phyloP scores from a whole-genome alignment of 2,888 invertebrate species.

The Cheilosia grossa region DNA sequence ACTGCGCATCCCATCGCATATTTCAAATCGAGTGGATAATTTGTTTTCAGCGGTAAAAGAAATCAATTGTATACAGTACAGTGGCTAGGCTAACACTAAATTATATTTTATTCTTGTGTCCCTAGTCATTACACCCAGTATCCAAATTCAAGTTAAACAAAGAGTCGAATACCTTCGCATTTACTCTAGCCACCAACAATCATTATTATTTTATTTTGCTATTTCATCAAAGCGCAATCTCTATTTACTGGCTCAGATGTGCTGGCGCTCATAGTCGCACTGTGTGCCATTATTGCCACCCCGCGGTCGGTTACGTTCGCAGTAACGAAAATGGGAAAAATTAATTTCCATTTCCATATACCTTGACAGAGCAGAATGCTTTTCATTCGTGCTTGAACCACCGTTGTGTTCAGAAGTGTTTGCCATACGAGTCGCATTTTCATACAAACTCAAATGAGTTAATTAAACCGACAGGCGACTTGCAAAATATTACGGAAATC shows the following conservation, averaged over 20 bases:
- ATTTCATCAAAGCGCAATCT: conserved; percentile 68
- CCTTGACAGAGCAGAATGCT: conserved; percentile 58
- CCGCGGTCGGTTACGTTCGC: conserved; percentile 39
- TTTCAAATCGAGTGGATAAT: conserved; percentile 14
- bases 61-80: not conserved
- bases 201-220: conserved; percentile 41
- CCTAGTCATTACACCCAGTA: not conserved
- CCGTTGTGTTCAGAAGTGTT: conserved; percentile 65
- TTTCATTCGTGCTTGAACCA: conserved; percentile 72
- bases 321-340: conserved; percentile 68
- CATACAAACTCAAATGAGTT: not conserved
- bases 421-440: conserved; percentile 3
- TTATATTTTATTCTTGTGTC: not conserved
- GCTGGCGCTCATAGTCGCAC: conserved; percentile 36
- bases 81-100: not conserved
- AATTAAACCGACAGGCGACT: not conserved
- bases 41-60: not conserved
- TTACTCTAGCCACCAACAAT: conserved; percentile 18
- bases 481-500: not conserved
- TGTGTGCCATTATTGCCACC: conserved; percentile 37
- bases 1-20: not conserved
- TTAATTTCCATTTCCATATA: conserved; percentile 70
- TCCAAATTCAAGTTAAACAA: conserved; percentile 30
- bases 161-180: conserved; percentile 7
- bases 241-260: conserved; percentile 49